phyloP scores from a whole-genome alignment of 2,797 vertebrate species.

The Sebastes steindachneri region DNA sequence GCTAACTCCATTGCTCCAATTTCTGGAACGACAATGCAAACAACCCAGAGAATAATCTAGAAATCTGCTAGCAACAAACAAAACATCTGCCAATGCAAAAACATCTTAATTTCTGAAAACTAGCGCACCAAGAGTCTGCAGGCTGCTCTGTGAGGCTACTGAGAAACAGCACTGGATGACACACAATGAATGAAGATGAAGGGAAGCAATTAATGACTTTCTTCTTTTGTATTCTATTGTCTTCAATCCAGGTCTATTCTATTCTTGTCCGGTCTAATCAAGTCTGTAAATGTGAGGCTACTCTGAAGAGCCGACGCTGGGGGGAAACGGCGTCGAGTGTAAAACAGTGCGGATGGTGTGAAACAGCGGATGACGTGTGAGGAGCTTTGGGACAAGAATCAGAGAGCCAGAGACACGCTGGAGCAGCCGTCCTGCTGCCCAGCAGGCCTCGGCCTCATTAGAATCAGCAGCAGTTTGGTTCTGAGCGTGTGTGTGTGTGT shows the following conservation, averaged over 20 bases:
- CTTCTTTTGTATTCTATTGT: neutral
- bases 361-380: slow-evolving; percentile 58
- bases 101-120: neutral
- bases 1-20: neutral
- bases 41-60: neutral
- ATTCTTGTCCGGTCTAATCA: neutral
- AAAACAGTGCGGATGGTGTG: slow-evolving; percentile 51
- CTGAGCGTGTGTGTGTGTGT: slow-evolving; percentile 26
- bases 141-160: neutral
- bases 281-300: neutral
- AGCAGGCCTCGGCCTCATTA: slow-evolving; percentile 74
- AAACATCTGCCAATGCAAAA: neutral
- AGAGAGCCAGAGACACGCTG: slow-evolving; percentile 58
- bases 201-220: neutral
- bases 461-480: slow-evolving; percentile 64
- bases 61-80: neutral
- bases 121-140: neutral
- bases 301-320: slow-evolving; percentile 14
- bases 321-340: slow-evolving; percentile 23
- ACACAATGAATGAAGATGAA: neutral
- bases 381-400: slow-evolving; percentile 68
- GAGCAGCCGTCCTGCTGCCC: slow-evolving; percentile 61
- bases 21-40: neutral
- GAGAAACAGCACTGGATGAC: neutral
- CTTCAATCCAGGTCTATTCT: neutral